Conservation (phyloP, 2,797 vertebrate genomes). For the Mycteria americana region DNA sequence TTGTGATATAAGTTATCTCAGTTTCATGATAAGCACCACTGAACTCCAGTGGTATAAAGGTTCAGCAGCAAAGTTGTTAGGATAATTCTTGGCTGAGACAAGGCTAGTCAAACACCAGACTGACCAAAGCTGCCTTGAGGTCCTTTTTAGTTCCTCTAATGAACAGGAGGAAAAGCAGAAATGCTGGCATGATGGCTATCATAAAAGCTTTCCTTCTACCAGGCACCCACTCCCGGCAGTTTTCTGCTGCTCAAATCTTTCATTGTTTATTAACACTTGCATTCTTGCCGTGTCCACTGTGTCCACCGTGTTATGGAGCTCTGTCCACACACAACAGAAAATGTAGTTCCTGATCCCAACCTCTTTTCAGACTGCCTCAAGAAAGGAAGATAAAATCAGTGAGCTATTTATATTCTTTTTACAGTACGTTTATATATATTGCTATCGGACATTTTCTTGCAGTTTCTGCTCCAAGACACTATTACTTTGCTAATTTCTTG, state of each 20-base stretch:
- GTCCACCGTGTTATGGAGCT: background rate
- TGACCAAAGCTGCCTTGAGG: background rate
- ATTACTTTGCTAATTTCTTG: background rate
- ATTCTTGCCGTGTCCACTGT: background rate
- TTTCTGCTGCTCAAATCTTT: background rate
- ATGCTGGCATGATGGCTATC: background rate
- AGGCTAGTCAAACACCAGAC: background rate
- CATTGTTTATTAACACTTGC: background rate
- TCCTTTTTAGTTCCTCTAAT: background rate
- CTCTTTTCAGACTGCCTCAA: background rate
- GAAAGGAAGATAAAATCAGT: background rate
- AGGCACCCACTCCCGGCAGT: too few species aligned
- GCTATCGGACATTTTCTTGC: background rate
- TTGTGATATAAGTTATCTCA: too few species aligned
- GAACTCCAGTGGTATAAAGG: background rate
- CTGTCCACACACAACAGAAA: background rate
- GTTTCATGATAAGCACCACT: background rate
- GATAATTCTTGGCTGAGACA: background rate
- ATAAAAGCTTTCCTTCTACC: background rate
- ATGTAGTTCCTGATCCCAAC: background rate
- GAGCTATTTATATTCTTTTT: background rate
- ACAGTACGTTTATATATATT: background rate
- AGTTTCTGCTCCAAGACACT: background rate
- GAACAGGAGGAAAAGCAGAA: background rate
- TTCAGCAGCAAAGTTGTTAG: background rate